Evolutionary conservation across 2,797 vertebrate species (phyloP), one percentile per base, ranked within the genome.

Genomic region (Girardinus metallicus): DNA sequence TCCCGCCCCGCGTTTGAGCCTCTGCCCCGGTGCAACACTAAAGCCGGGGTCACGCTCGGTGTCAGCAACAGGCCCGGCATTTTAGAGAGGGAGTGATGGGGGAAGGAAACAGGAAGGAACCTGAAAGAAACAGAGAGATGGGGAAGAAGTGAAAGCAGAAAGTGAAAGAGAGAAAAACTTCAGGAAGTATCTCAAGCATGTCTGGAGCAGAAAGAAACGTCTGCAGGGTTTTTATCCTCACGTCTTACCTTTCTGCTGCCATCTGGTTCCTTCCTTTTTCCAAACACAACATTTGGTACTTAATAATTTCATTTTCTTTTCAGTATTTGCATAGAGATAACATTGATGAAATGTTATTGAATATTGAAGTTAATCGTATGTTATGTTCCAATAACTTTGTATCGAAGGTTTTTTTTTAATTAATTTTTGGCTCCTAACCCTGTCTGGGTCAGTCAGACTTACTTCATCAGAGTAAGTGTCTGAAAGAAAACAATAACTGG

Each of bases 41-140:
- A 95, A 94, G 86, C 91, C 92, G 87, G 92, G 95, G 94, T 96
- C 95, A 95, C 80, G 83, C 94, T 93, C 89, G 78, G 93, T 93
- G 92, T 94, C 91, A 93, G 90, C 88, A 85, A 83, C 89, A 85
- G 90, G 93, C 90, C 76, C 88, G 88, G 91, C 85, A 89, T 91
- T 91, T 91, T 83, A 86, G 85, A 86, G 87, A 89, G 87, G 79
- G 84, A 87, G 76, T 1, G 46, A 75, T 55, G 68, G 75, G 43
- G 44, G 43, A 66, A 79, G 72, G 64, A 70, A 76, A 57, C 53
- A 72, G 66, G 79, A 46, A 6, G 36, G 23, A 41, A 80, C 46
- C 23, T 66, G 29, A 18, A 26, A 60, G 44, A 43, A 31, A 76
- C n/a, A 79, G 49, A 86, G 79, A 73, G 23, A 16, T 23, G 77